These are phyloP conservation scores for Drosophila greeni DNA, from an alignment of 2,888 invertebrate genomes.

Conservation along the genomic window DNA sequence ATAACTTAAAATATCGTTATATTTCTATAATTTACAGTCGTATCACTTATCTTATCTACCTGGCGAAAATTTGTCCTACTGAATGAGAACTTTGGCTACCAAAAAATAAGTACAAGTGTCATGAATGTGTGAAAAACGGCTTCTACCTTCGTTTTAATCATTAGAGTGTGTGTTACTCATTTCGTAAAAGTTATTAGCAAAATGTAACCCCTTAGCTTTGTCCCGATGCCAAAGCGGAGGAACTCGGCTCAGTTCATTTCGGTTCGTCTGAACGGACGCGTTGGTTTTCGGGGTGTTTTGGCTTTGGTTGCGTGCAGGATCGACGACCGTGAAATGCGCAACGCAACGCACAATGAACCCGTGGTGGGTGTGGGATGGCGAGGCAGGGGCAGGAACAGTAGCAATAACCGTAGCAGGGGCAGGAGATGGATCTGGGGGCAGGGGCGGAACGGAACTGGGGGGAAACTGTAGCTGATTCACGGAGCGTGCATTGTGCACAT, in stretches of 20 bases:
- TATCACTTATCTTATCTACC: constrained; percentile 2
- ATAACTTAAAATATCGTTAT: neutral
- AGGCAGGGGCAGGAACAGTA: constrained; percentile 2
- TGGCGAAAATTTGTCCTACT: neutral
- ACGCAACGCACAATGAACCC: constrained; percentile 74
- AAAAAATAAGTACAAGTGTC: neutral
- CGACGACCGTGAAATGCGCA: constrained; percentile 72
- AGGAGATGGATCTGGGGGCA: constrained; percentile 18
- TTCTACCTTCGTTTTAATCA: neutral
- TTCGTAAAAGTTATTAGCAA: constrained; percentile 1
- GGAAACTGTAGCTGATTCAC: constrained; percentile 47
- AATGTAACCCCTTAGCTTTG: constrained; percentile 23
- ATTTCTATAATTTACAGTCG: neutral
- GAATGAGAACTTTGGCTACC: neutral
- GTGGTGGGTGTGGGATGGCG: constrained; percentile 22
- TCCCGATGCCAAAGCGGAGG: constrained; percentile 14
- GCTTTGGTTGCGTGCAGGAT: constrained; percentile 56
- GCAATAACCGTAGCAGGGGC: constrained; percentile 20
- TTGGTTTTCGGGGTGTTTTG: constrained; percentile 34
- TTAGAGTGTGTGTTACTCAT: no score
- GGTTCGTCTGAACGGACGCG: constrained; percentile 18
- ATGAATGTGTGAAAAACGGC: neutral
- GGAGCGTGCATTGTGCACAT: constrained; percentile 58
- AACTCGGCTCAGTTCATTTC: constrained; percentile 16
- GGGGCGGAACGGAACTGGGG: constrained; percentile 8